These are phyloP conservation scores for Leucoraja erinaceus DNA, from an alignment of 2,113 vertebrate species.

Conservation along the genomic window DNA sequence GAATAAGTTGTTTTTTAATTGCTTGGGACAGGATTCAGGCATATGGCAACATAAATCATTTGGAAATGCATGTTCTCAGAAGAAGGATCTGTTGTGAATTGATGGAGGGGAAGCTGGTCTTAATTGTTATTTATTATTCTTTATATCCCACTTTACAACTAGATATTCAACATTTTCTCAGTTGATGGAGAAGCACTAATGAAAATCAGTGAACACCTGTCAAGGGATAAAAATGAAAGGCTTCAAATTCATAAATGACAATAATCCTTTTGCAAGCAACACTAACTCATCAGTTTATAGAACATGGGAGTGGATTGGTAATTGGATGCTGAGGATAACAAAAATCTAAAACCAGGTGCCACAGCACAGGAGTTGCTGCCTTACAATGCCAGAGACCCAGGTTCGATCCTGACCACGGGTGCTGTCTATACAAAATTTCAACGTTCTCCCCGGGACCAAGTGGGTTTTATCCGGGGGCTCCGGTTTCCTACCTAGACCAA, in stretches of 20 bases:
- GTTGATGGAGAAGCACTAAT: background rate
- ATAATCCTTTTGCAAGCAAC: background rate
- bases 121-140: constrained; percentile 5
- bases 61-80: background rate
- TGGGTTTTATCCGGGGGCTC: too few species aligned
- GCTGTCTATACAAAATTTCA: too few species aligned
- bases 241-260: background rate
- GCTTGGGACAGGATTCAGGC: too few species aligned
- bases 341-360: background rate
- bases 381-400: too few species aligned
- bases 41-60: background rate
- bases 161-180: background rate
- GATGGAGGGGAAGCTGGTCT: background rate
- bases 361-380: too few species aligned
- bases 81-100: background rate
- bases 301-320: background rate
- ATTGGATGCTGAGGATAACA: background rate
- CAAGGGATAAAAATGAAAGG: background rate
- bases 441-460: too few species aligned
- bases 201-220: background rate
- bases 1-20: too few species aligned
- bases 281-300: background rate
- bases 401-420: too few species aligned
- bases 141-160: background rate
- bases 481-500: too few species aligned